A percentile compares a stretch with the other conserved stretches of the same genome.
Conservation (phyloP, 2,888 invertebrate genomes). For the Leucophora obtusa region DNA sequence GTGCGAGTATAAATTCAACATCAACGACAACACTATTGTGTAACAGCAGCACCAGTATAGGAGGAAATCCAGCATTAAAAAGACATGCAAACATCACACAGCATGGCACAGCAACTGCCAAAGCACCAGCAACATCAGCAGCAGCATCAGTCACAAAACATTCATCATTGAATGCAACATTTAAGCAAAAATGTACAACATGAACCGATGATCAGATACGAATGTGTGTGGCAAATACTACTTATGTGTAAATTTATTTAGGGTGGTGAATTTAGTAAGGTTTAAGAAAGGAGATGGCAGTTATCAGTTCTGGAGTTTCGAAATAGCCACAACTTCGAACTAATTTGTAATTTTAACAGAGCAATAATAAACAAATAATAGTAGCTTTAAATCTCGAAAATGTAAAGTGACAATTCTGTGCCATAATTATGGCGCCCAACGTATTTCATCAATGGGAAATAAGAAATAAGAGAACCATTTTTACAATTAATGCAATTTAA, state of each 20-base stretch:
- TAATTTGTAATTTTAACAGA: no score
- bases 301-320: not conserved
- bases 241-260: not conserved
- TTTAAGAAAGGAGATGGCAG: not conserved
- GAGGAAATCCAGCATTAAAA: constrained; percentile 35
- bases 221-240: constrained; percentile 36
- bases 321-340: no score
- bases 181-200: constrained; percentile 77
- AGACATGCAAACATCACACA: constrained; percentile 33
- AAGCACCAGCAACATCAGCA: constrained; percentile 42
- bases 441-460: no score
- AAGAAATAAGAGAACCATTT: no score
- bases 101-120: constrained; percentile 64
- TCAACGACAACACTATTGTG: constrained; percentile 35
- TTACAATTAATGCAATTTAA: no score
- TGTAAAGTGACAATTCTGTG: no score
- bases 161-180: constrained; percentile 73
- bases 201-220: constrained; percentile 48
- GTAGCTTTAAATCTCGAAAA: no score
- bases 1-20: constrained; percentile 56
- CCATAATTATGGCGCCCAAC: no score
- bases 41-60: constrained; percentile 56
- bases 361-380: no score
- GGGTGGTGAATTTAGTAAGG: constrained; percentile 17
- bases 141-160: constrained; percentile 65